Evolutionary conservation across 2,888 invertebrate genomes (phyloP), one percentile per base, ranked within the genome.

Genomic region (Xanthorhoe designata): DNA sequence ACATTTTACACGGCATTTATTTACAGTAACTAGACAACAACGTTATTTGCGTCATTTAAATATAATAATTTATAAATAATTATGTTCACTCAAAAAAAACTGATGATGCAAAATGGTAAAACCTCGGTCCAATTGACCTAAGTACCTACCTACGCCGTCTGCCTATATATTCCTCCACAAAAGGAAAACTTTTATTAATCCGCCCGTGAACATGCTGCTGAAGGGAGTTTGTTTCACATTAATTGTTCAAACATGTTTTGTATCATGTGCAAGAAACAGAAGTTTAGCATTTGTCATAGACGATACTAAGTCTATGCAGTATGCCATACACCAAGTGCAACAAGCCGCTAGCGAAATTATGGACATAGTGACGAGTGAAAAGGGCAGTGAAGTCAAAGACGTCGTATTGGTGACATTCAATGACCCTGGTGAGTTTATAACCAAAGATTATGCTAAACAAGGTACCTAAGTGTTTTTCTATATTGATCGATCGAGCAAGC

Each of bases 351-450:
- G 71, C 9, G 54, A 38, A 0, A 80, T 84, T 6, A 70, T 79
- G 61, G 32, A 83, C 38, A 63, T 73, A 6, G 76, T 82, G 0
- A 66, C 76, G 5, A 64, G 68, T 9, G 70, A 76, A 29, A 78
- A 78, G 38, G 55, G 74, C 1, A 80, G 75, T 60, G 71, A 75
- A 19, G 78, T 83, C 3, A 35, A 72, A 29, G 78, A 84, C 35
- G 76, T 81, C 24, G 77, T 84, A 2, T 63, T 84, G 7, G 79
- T 84, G 4, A 83, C 82, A 0, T 78, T 84, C 32, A 84, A 82
- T 53, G 83, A 84, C 72, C 81, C 81, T 70, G 66, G 84, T 84
- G 72, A 72, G 72, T 66, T 8, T 18, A 15, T 10, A 32, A 42
- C 42, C 19, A 5, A 32, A 29, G 15, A 32, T 32, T 32, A 32